phyloP scores from a whole-genome alignment of 2,113 vertebrate species.

The Salminus brasiliensis region DNA sequence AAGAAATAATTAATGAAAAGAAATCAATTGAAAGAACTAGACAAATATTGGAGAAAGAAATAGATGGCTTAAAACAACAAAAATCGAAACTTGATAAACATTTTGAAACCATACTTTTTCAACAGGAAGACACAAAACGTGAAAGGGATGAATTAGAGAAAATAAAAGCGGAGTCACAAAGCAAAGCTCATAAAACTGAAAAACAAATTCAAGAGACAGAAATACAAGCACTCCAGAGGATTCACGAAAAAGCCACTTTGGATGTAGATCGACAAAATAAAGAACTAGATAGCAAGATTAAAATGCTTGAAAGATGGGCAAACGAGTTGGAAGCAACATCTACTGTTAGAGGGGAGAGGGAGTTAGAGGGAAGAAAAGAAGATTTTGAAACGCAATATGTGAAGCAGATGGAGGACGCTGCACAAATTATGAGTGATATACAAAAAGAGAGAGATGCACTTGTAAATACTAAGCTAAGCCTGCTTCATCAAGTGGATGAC shows the following conservation, averaged over 20 bases:
- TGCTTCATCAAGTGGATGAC: neutral
- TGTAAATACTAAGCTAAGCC: neutral
- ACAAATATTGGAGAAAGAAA: neutral
- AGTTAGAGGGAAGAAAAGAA: neutral
- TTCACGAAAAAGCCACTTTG: neutral
- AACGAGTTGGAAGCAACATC: neutral
- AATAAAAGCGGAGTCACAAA: too few relatives aligned
- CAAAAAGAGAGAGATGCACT: neutral
- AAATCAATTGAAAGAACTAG: neutral
- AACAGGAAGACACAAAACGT: too few relatives aligned
- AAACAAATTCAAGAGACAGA: too few relatives aligned
- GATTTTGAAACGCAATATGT: neutral
- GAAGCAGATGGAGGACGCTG: neutral
- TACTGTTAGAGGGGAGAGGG: too few relatives aligned
- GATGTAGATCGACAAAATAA: neutral
- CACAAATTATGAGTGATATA: neutral
- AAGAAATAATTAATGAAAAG: neutral
- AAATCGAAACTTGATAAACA: neutral
- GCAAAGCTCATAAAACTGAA: too few relatives aligned
- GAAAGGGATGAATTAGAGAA: too few relatives aligned
- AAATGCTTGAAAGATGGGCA: neutral
- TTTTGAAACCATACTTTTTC: too few relatives aligned
- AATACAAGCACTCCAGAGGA: neutral
- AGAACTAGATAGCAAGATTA: neutral
- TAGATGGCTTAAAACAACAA: neutral